These are phyloP conservation scores for Blastobasis adustella DNA, from an alignment of 2,888 invertebrate species.

Conservation along the genomic window DNA sequence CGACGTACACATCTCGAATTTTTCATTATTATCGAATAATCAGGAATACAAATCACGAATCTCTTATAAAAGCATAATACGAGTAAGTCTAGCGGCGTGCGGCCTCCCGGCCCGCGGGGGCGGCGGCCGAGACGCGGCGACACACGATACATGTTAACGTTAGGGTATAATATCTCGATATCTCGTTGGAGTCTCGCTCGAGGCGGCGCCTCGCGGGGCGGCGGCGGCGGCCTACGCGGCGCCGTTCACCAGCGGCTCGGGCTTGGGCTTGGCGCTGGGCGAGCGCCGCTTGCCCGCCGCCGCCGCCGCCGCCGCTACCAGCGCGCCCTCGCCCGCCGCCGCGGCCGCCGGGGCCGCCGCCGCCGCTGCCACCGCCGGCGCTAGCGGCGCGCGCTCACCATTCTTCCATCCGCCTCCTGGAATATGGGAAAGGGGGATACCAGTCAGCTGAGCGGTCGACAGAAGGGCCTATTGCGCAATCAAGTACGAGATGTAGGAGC, in stretches of 20 bases:
- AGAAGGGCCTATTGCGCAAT: too few species aligned
- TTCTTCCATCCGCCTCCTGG: slow-evolving; percentile 65
- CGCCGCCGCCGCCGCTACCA: slow-evolving; percentile 36
- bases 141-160: not conserved
- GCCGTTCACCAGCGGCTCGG: slow-evolving; percentile 80
- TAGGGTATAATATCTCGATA: too few species aligned
- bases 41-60: slow-evolving; percentile 73
- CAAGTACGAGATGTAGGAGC: too few species aligned
- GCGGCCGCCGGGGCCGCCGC: slow-evolving; percentile 18
- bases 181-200: not conserved
- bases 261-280: slow-evolving; percentile 70
- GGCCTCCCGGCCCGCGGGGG: slow-evolving; percentile 9
- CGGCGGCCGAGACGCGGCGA: slow-evolving; percentile 14
- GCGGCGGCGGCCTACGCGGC: slow-evolving; percentile 56
- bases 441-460: too few species aligned
- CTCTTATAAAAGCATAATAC: slow-evolving; percentile 72
- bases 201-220: not conserved
- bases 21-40: slow-evolving; percentile 64
- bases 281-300: slow-evolving; percentile 39
- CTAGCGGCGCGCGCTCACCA: slow-evolving; percentile 43
- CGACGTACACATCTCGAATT: slow-evolving; percentile 63
- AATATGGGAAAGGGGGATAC: slow-evolving; percentile 4
- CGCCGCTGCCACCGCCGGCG: slow-evolving; percentile 21
- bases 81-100: slow-evolving; percentile 48
- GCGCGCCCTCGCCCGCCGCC: slow-evolving; percentile 22